Evolutionary conservation across 2,888 invertebrate species (phyloP), one percentile per base, ranked within the genome.

Genomic region (Caenorhabditis sinica): DNA sequence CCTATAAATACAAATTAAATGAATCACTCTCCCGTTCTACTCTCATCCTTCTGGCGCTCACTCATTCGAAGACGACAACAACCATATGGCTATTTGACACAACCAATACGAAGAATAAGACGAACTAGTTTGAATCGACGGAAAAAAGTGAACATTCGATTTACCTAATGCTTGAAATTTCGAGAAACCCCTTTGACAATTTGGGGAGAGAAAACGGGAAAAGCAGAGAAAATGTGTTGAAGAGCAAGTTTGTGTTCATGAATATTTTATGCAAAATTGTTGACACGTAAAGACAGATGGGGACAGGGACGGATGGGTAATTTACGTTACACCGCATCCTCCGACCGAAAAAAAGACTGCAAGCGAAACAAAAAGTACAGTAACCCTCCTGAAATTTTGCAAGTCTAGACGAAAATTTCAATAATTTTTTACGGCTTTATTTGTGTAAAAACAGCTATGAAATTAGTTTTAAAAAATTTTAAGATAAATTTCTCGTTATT

Each of bases 211-310:
- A 20, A n/a, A 49, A 9, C 2, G 20, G n/a, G 15, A 25, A 45
- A 28, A 25, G 33, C 20, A n/a, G 45, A 23, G 28, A 43, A 53
- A 69, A 9, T 36, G 51, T 33, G 23, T 28, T 17, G 23, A 63
- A 25, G 23, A 63, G 40, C 63, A 25, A 43, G 43, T 43, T 63
- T 43, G 71, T 23, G 53, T 71, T 71, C 23, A 71, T 43, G 43
- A 71, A 58, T 56, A 58, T 56, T 40, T 56, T 71, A 58, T 56
- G 40, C 36, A 20, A 71, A 56, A 43, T n/a, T 65, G 65, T 66
- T 66, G 49, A 15, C 30, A 33, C 2, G 20, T 3, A 5, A 28
- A 30, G 17, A 15, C 28, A 45, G 45, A 2, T 43, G 9, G 13
- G 9, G 13, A 63, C 13, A 43, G 11, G 33, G 23, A 23, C 23